Percentiles rank a stretch among this genome's conserved stretches.
Evolutionary conservation across 2,888 invertebrate genomes (phyloP).

Genomic region (Lithophane leautieri): DNA sequence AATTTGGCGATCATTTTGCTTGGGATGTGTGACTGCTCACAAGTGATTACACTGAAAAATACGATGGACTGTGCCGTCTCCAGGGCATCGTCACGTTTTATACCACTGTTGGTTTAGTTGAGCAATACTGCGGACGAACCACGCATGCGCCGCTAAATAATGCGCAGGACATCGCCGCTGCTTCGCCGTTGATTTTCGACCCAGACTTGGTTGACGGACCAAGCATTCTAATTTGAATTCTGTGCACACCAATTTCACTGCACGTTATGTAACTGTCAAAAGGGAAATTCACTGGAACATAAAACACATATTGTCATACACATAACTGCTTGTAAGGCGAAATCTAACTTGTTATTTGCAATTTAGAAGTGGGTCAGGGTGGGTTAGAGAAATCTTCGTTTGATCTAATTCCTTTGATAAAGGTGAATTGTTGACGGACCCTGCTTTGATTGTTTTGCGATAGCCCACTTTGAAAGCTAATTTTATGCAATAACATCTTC

Average conservation of each 20-base stretch:
- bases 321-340: slow-evolving; percentile 59
- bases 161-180: slow-evolving; percentile 83
- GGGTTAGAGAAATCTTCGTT: slow-evolving; percentile 62
- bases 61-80: slow-evolving; percentile 84
- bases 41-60: slow-evolving; percentile 76
- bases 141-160: slow-evolving; percentile 77
- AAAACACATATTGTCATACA: slow-evolving; percentile 36
- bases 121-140: slow-evolving; percentile 77
- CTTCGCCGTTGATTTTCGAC: slow-evolving; percentile 83
- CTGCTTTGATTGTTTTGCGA: slow-evolving; percentile 21
- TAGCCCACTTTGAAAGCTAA: slow-evolving; percentile 9
- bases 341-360: slow-evolving; percentile 62
- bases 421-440: slow-evolving; percentile 21
- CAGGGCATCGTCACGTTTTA: slow-evolving; percentile 84
- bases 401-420: slow-evolving; percentile 51
- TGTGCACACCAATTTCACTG: slow-evolving; percentile 85
- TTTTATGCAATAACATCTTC: slow-evolving; percentile 11
- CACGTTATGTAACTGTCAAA: slow-evolving; percentile 82
- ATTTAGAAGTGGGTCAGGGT: slow-evolving; percentile 67
- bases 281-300: slow-evolving; percentile 69
- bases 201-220: slow-evolving; percentile 81
- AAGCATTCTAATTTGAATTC: slow-evolving; percentile 88
- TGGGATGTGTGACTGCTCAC: slow-evolving; percentile 86
- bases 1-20: slow-evolving; percentile 90
- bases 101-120: slow-evolving; percentile 82